Percentiles rank a stretch among this genome's conserved stretches.
Conservation (phyloP, 2,888 invertebrate species). For the Drosophila prostipennis region DNA sequence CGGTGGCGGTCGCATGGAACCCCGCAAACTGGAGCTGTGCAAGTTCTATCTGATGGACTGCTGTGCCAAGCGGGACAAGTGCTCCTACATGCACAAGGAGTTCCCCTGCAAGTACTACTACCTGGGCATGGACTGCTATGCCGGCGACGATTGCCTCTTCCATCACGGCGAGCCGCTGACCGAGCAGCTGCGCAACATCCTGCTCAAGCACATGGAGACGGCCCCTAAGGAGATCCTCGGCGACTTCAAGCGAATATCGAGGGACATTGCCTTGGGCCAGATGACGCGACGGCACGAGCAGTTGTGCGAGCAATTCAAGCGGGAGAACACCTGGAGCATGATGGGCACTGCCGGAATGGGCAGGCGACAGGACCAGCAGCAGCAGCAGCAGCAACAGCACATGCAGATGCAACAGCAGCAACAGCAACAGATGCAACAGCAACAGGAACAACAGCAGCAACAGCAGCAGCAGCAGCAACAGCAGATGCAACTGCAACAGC, state of each 20-base stretch:
- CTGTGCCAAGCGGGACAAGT: constrained; percentile 96
- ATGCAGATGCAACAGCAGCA: constrained; percentile 43
- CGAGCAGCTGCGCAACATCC: constrained; percentile 89
- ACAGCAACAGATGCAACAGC: constrained; percentile 33
- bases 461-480: constrained; percentile 36
- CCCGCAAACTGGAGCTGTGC: constrained; percentile 96
- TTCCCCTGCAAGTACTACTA: constrained; percentile 99
- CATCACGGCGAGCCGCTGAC: constrained; percentile 95
- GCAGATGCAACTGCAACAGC: constrained; percentile 1
- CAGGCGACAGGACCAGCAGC: constrained; percentile 46
- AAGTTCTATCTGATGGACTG: constrained; percentile 98
- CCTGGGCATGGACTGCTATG: constrained; percentile 93
- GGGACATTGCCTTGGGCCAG: constrained; percentile 88
- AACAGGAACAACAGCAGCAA: constrained; percentile 38
- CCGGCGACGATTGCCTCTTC: constrained; percentile 95
- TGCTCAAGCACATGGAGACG: constrained; percentile 92
- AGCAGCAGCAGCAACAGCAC: constrained; percentile 33
- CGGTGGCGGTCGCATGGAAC: constrained; percentile 85
- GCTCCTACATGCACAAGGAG: constrained; percentile 97
- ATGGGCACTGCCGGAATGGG: constrained; percentile 49
- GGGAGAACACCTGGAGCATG: constrained; percentile 78
- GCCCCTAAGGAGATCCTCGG: constrained; percentile 96
- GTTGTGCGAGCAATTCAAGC: constrained; percentile 84
- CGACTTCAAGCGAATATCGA: constrained; percentile 93
- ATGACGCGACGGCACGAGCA: constrained; percentile 85